Evolutionary conservation across 2,888 invertebrate genomes (phyloP), one percentile per base, ranked within the genome.

Genomic region (Nephrotoma flavescens): DNA sequence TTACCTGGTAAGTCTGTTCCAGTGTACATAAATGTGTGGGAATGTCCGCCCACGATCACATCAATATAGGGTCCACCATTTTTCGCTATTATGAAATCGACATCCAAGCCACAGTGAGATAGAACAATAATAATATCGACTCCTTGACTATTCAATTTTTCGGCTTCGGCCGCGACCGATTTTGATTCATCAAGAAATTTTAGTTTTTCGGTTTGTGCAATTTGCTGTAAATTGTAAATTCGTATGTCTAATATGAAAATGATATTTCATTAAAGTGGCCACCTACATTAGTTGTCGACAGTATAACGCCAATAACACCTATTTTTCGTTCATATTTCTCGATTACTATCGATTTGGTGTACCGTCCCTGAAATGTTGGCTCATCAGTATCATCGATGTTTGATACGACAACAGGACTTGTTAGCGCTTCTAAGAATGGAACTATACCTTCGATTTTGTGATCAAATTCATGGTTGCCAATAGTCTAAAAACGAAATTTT

Each of bases 381-480:
- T 96, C 96, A 4, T 93, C 89, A 0, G 92, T 92, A 4, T 94
- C 93, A 90, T 97, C 95, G 86, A 97, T 95, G 89, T 97, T 97
- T 47, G 95, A 93, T 4, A 95, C 95, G 52, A 97, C 91, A 90
- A 96, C 94, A 0, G 95, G 94, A 0, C 95, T 93, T 1, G 94
- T 92, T 9, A 96, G 89, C 0, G 91, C 91, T 89, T 94, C 90
- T 71, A 97, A 89, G 90, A 96, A 97, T 0, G 96, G 96, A 0
- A 95, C 93, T 0, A 97, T 91, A 0, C 96, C 97, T 9, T 91
- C 93, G 1, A 97, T 92, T 1, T 94, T 94, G 89, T 95, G 93
- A 90, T 97, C 97, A 89, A 97, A 97, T 90, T 97, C 97, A 89
- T 97, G 97, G 90, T 97, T 97, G 0, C 97, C 97, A 7, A 97